A percentile compares a stretch with the other conserved stretches of the same genome.
phyloP scores from a whole-genome alignment of 2,888 invertebrate genomes.

The Caenorhabditis sp. region DNA sequence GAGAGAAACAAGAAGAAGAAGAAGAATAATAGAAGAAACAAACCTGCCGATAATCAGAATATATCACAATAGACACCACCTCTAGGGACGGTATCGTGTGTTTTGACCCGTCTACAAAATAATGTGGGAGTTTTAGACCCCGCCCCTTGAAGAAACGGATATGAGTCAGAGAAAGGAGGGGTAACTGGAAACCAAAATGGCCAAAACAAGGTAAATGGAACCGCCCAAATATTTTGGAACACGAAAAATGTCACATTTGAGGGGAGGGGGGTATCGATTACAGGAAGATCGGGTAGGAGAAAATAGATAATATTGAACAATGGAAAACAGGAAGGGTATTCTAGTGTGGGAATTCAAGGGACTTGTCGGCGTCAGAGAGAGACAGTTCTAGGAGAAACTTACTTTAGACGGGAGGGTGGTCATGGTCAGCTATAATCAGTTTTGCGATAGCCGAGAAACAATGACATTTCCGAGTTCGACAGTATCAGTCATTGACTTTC shows the following conservation, averaged over 20 bases:
- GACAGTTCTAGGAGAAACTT: no score
- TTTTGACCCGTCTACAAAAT: conserved; percentile 6
- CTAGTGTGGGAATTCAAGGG: not conserved
- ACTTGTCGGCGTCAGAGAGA: no score
- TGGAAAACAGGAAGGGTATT: not conserved
- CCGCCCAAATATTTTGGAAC: conserved; percentile 7
- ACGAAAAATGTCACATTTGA: not conserved
- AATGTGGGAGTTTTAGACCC: conserved; percentile 1
- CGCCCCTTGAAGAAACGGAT: conserved; percentile 9
- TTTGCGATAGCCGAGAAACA: no score
- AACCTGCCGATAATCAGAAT: not conserved
- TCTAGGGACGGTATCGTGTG: conserved; percentile 24
- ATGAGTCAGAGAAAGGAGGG: conserved; percentile 26
- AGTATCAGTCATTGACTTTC: no score
- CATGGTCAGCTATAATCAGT: no score
- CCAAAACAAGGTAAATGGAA: conserved; percentile 40
- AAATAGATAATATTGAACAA: not conserved
- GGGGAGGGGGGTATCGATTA: not conserved
- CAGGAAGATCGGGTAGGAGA: conserved; percentile 6
- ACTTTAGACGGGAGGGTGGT: no score
- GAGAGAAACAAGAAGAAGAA: not conserved
- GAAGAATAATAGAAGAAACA: no score
- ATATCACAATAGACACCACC: not conserved
- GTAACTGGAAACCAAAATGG: conserved; percentile 26
- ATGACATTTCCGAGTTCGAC: no score